phyloP scores from a whole-genome alignment of 2,888 invertebrate genomes.

The Tanypteryx hageni region DNA sequence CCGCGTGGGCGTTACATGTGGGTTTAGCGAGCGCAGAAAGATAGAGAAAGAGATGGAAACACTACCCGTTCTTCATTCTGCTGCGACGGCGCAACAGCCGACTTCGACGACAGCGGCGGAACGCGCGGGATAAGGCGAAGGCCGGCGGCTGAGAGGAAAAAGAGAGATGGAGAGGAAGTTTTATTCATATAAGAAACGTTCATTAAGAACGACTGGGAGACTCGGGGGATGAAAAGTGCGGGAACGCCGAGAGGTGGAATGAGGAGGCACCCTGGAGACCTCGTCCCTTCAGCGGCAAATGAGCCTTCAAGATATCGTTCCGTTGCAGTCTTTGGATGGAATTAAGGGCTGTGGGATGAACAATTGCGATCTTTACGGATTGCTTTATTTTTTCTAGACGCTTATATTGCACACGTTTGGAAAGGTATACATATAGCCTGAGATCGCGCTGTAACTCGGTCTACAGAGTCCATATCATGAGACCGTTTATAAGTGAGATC shows the following conservation, averaged over 20 bases:
- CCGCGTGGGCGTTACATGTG: conserved; percentile 35
- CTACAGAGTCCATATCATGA: no score
- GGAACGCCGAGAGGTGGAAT: background rate
- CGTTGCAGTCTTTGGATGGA: no score
- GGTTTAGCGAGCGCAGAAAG: background rate
- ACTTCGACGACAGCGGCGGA: background rate
- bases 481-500: no score
- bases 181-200: background rate
- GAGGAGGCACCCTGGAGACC: background rate
- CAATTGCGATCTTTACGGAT: no score
- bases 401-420: no score
- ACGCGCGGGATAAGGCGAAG: background rate
- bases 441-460: no score
- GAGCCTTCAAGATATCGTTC: no score
- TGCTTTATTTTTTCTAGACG: no score
- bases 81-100: background rate
- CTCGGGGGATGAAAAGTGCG: background rate
- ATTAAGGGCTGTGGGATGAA: no score
- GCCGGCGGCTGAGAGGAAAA: background rate
- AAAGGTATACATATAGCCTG: no score
- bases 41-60: background rate
- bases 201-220: background rate
- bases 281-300: background rate
- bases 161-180: background rate
- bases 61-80: background rate